Conservation (phyloP, 2,797 vertebrate genomes). For the Enteromius unitaeniatus region DNA sequence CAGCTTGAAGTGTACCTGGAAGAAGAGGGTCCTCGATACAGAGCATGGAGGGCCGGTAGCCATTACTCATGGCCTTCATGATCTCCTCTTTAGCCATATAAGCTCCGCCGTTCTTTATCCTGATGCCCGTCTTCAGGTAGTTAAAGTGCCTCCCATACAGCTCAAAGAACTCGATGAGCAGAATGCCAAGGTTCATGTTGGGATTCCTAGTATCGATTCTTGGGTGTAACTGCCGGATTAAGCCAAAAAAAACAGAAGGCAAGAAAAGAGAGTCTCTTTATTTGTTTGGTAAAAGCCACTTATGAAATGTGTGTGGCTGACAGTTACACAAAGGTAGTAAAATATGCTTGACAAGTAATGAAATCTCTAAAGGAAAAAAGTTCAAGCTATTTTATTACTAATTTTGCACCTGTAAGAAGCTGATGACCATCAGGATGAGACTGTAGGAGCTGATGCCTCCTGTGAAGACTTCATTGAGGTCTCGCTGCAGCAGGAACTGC, state of each 20-base stretch:
- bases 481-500: conserved; percentile 98
- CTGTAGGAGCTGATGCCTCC: conserved; percentile 99
- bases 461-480: conserved; percentile 98
- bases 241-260: not conserved
- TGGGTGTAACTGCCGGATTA: conserved; percentile 87
- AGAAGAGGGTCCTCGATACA: conserved; percentile 97
- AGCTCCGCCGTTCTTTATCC: conserved; percentile 94
- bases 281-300: conserved; percentile 2
- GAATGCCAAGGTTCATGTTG: conserved; percentile 92
- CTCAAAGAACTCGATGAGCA: conserved; percentile 99
- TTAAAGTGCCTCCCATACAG: conserved; percentile 98
- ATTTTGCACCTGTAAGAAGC: conserved; percentile 91
- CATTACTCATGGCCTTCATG: conserved; percentile 93
- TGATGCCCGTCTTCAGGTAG: conserved; percentile 97
- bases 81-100: conserved; percentile 98
- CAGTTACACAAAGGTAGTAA: not conserved
- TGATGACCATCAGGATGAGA: conserved; percentile 99
- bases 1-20: conserved; percentile 80
- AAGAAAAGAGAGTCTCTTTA: not conserved
- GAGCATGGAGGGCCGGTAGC: conserved; percentile 94
- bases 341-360: not conserved
- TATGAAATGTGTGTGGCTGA: not conserved
- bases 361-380: not conserved
- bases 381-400: no score
- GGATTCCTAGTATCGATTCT: conserved; percentile 92